Evolutionary conservation across 2,888 invertebrate species (phyloP), one percentile per base, ranked within the genome.

Genomic region (Drepanosiphum platanoidis): DNA sequence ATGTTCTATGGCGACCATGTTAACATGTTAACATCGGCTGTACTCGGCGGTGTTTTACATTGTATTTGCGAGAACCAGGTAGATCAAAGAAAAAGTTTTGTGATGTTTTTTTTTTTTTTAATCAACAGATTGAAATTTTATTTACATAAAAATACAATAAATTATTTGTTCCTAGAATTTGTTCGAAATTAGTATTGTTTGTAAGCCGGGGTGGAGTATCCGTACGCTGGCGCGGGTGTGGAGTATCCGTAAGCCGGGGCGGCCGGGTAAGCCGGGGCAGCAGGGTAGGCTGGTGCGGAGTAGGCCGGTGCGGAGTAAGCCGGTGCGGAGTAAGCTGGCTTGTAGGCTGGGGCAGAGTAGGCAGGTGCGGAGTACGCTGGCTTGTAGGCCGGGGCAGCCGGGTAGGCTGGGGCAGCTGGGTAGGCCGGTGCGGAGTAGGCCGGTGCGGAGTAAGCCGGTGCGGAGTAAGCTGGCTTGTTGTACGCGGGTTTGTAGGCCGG

Each of bases 221-320:
- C 64, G n/a, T 74, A 74, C 9, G 72, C 42, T 46, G 72, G 72
- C 18, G 70, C 70, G 9, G 71, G 22, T 18, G 72, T 30, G 0
- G 30, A 5, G 34, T 36, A 36, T n/a, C 22, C 4, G 74, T 46
- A 46, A 27, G 72, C 42, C 32, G 72, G 72, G 46, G 72, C 72
- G 34, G 11, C 22, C 27, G 52, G 36, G 71, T 71, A 72, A 9
- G 88, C 88, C 39, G 86, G 81, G 1, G 80, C 34, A 22, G 86
- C 68, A 30, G 86, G 34, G 64, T 78, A 78, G 22, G 78, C 64
- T 30, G 78, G 78, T 9, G 39, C 64, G n/a, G n/a, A n/a, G 66
- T 79, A 79, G 30, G 79, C 66, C 0, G 79, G 79, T 32, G 79
- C 46, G 9, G n/a, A n/a, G n/a, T n/a, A n/a, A n/a, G n/a, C n/a